Evolutionary conservation across 2,888 invertebrate genomes (phyloP), one percentile per base, ranked within the genome.

Genomic region (Athripsodes cinereus): DNA sequence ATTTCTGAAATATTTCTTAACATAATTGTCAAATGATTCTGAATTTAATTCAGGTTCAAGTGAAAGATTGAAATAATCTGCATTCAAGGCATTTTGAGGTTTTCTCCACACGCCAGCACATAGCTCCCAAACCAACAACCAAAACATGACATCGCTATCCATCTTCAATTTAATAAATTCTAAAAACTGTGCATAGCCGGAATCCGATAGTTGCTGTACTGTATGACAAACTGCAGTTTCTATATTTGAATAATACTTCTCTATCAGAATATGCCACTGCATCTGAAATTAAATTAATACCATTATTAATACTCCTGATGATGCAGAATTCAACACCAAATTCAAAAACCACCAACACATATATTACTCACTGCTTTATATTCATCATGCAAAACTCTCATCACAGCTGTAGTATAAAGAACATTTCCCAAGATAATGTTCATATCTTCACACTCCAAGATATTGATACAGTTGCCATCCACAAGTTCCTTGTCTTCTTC

Each of bases 351-450:
- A n/a, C n/a, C n/a, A n/a, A n/a, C n/a, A n/a, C n/a, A n/a, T n/a
- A n/a, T n/a, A n/a, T n/a, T 52, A 19, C 70, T 72, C 66, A 76
- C 74, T 57, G 71, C 74, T 69, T 71, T 73, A 66, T 74, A 79
- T 65, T 76, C 69, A 40, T 67, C 65, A 11, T 68, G 64, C 60
- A 76, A 73, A 54, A 70, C 67, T 52, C 71, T 65, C 16, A 71
- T 69, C 6, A 75, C 56, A 40, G 71, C 66, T 34, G 72, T 65
- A 57, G 70, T 70, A 61, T 75, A 69, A 31, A 75, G 63, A 31
- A 75, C 61, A 58, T 70, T 47, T 68, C 10, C 68, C 62, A 53
- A 74, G 59, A 59, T 71, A 65, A 34, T 70, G 66, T 55, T 67
- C 44, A 70, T 64, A 31, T 71, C 66, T 46, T 65, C 70, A 48